Conservation (phyloP, 2,888 invertebrate species). For the Pyrrhia umbra region DNA sequence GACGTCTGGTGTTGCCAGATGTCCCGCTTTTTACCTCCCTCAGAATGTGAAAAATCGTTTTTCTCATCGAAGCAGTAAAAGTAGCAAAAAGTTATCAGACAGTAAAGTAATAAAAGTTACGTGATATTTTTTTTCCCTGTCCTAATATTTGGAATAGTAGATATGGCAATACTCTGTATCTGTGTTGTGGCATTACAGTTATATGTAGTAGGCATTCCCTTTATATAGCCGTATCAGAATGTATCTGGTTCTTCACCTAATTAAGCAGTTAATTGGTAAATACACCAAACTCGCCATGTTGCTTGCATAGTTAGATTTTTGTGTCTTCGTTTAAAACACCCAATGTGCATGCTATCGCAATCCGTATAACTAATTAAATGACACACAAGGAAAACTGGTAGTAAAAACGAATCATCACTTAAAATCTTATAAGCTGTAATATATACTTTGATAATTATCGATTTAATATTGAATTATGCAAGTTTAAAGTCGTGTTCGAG, state of each 20-base stretch:
- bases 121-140: background rate
- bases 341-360: slow-evolving; percentile 22
- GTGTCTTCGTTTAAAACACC: slow-evolving; percentile 29
- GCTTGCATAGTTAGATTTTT: slow-evolving; percentile 27
- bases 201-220: background rate
- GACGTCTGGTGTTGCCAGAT: background rate
- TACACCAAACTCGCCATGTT: slow-evolving; percentile 6
- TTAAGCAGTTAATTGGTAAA: slow-evolving; percentile 19
- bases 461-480: slow-evolving; percentile 29
- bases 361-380: slow-evolving; percentile 42
- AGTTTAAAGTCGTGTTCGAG: slow-evolving; percentile 2
- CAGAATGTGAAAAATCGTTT: background rate
- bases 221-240: slow-evolving; percentile 20
- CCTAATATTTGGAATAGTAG: background rate
- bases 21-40: background rate
- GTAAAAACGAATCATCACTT: slow-evolving; percentile 26
- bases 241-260: slow-evolving; percentile 10
- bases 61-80: background rate
- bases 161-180: background rate
- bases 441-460: slow-evolving; percentile 12
- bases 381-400: slow-evolving; percentile 47
- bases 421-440: slow-evolving; percentile 14
- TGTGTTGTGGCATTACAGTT: too few relatives aligned
- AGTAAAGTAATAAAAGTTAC: too few relatives aligned
- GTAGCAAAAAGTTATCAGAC: too few relatives aligned